These are phyloP conservation scores for Felis catus DNA, from an alignment of 2,113 vertebrate species.

Conservation along the genomic window F.catus_Fca126_mat1.0 CM031423.1:55059001-55059500, in stretches of 20 bases:
- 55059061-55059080: not conserved
- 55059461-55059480: not conserved
- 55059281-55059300: not conserved
- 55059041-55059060: not conserved
- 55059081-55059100: not conserved
- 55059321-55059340: not conserved
- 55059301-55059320: not conserved
- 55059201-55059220: not conserved
- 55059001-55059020: not conserved
- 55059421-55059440: not conserved
- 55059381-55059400: not conserved
- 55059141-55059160: not conserved
- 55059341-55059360: not conserved
- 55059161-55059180: not conserved
- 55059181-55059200: not conserved
- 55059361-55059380: not conserved
- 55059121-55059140: not conserved
- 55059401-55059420: not conserved
- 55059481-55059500: constrained; percentile 11
- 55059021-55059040: not conserved
- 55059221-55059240: not conserved
- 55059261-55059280: constrained; percentile 39
- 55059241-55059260: not conserved
- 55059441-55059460: not conserved
- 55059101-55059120: not conserved